Evolutionary conservation across 37 sponge, comb jelly and placozoan genomes (phyloP), one percentile per base, ranked within the genome.

Genomic region (Theonella swinhoei): DNA sequence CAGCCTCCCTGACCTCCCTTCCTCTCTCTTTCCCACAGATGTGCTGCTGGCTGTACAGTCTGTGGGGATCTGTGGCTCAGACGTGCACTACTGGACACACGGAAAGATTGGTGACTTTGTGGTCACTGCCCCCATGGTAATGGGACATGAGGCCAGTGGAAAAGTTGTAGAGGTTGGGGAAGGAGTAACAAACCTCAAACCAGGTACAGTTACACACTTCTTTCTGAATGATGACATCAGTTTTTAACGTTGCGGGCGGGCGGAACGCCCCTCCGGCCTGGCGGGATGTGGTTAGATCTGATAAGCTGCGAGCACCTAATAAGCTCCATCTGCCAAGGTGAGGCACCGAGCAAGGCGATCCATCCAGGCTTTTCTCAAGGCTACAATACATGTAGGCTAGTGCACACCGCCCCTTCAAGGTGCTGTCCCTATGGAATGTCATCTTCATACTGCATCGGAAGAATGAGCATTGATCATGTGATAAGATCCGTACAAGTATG

Each of bases 41-140:
- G 98, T 95, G 62, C 85, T 90, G 32, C 75, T 98, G 0, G 76
- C 80, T 9, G 91, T 98, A 89, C 85, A 84, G 61, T 93, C 94
- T 24, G 98, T 98, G n/a, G 98, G 98, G 9, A 98, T 98, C 23
- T 98, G 98, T 85, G 96, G 96, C 17, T 91, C 94, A 39, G 98
- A 98, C 64, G 98, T 98, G 4, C 98, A 98, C 89, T 98, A 95
- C 78, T 98, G 94, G 94, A 74, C 75, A 25, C 29, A 81, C 60
- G 98, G 98, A 0, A 78, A 85, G 54, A 95, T 95, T 37, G 98
- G 98, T n/a, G 98, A 98, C 90, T 98, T 93, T 75, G 72, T 98
- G 25, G 90, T 98, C 60, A 86, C 70, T 38, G 81, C 76, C 28
- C 96, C 98, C 34, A 93, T 95, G 94, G 91, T 95, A 8, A 80